These are phyloP conservation scores for Phenganax stokvisi DNA, from an alignment of 92 coral and sea anemone genomes.

Conservation along the genomic window DNA sequence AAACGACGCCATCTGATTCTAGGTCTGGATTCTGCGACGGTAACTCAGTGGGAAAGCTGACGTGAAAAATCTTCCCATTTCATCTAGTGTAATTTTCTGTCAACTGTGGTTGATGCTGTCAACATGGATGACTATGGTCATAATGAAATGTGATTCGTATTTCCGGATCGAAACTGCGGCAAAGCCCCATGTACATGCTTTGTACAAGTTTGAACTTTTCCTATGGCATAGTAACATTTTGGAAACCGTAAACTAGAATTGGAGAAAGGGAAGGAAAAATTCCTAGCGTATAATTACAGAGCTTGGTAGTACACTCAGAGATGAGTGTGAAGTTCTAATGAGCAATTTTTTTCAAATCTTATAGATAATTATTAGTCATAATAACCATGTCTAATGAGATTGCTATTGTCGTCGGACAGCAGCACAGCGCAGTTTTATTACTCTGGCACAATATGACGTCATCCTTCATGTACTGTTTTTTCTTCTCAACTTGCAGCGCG, in stretches of 20 bases:
- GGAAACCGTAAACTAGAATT: no score
- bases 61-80: no score
- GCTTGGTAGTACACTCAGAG: neutral
- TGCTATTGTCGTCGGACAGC: constrained; percentile 1
- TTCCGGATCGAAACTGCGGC: constrained; percentile 5
- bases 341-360: neutral
- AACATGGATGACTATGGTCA: neutral
- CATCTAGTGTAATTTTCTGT: neutral
- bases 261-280: neutral
- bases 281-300: neutral
- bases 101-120: neutral
- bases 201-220: neutral
- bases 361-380: no score
- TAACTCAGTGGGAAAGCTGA: no score
- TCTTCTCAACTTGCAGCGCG: neutral
- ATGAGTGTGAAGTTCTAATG: neutral
- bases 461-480: neutral
- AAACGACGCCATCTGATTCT: neutral
- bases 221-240: no score
- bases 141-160: neutral
- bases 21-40: neutral
- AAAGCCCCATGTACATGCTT: neutral
- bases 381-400: neutral
- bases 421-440: neutral
- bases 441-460: no score